Evolutionary conservation across 2,113 vertebrate genomes (phyloP), one percentile per base, ranked within the genome.

Genomic region (Nasalis larvatus): DNA sequence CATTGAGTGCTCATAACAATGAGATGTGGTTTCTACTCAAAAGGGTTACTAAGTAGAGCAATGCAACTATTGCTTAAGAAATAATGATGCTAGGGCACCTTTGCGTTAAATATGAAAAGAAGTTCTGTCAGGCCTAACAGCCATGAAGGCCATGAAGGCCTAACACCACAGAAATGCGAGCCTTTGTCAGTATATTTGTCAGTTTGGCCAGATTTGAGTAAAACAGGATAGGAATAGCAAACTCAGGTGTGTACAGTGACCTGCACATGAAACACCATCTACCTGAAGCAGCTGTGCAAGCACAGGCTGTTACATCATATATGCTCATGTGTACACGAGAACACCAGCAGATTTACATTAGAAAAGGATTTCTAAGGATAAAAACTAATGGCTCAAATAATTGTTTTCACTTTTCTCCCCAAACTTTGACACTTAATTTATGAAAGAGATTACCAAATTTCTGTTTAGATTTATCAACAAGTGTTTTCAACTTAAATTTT

Each of bases 361-460:
- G 69, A 60, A 73, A 73, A 63, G 42, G 27, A 77, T 45, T 88
- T 77, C n/a, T 54, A 96, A 89, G 37, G 58, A 81, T 56, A 49
- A 86, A 94, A 83, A 91, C 77, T 56, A 95, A 89, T 35, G 56
- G 56, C 3, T 86, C 76, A 68, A 52, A 6, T 8, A 60, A 32
- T 6, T 85, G 47, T 45, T 83, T 88, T 81, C 47, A 78, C 25
- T 52, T 92, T 63, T 69, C 47, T 93, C 66, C 21, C 35, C 77
- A 85, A 74, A 91, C 30, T 35, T 40, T 9, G 94, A 88, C 60
- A 78, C 37, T 85, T 82, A 68, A 92, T 32, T 71, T 37, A 73
- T 82, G 32, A 86, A 96, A 74, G 71, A 56, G 37, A 93, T 82
- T 32, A 71, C 37, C 58, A 68, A 93, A 93, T 88, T 95, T 88